Percentiles rank a stretch among this genome's conserved stretches.
Evolutionary conservation across 2,797 vertebrate species (phyloP).

Genomic region (Champsocephalus esox): DNA sequence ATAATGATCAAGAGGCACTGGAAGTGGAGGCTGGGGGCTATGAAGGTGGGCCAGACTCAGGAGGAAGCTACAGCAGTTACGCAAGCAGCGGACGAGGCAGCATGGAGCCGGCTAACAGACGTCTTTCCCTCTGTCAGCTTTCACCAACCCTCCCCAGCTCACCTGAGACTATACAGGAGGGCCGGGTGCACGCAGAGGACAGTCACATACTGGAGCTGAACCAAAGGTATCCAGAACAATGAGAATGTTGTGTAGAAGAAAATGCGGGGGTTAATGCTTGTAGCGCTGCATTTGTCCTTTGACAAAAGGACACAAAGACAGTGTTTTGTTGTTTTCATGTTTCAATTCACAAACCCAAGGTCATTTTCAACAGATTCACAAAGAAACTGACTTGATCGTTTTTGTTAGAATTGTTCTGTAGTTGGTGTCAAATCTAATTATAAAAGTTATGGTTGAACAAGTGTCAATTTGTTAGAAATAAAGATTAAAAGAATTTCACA

Average conservation of each 20-base stretch:
- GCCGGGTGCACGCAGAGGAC: conserved; percentile 47
- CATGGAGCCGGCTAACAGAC: conserved; percentile 78
- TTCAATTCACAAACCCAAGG: neutral
- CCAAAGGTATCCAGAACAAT: conserved; percentile 69
- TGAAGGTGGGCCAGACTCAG: conserved; percentile 58
- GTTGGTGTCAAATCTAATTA: too few species aligned
- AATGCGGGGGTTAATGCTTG: neutral
- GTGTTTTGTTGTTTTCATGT: neutral
- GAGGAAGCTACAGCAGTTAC: conserved; percentile 90
- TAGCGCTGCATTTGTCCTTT: neutral
- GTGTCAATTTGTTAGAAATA: neutral
- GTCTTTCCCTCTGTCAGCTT: conserved; percentile 75
- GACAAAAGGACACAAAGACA: neutral
- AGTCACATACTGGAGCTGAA: conserved; percentile 39
- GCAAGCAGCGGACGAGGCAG: conserved; percentile 95
- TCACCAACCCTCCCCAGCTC: conserved; percentile 74
- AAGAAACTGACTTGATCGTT: neutral
- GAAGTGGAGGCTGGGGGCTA: conserved; percentile 56
- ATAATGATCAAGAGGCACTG: conserved; percentile 24
- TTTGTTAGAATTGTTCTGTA: neutral
- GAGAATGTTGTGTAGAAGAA: conserved; percentile 10
- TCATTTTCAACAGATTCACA: neutral
- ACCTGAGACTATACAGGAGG: conserved; percentile 75
- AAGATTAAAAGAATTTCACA: conserved; percentile 1
- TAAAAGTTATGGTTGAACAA: too few species aligned